Conservation (phyloP, 2,888 invertebrate species). For the Chalcosyrphus nemorum region DNA sequence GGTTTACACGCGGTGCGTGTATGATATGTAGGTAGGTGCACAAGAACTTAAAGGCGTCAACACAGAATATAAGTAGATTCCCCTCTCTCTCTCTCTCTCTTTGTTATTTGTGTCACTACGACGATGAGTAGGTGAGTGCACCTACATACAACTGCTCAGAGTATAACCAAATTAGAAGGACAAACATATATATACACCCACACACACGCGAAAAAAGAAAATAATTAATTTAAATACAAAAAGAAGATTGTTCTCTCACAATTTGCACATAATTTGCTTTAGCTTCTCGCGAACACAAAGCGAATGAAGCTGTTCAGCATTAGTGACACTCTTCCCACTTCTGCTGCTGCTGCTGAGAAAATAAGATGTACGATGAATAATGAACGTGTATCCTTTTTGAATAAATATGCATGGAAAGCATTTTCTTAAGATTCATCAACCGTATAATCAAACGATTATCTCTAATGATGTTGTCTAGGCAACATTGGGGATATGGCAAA, state of each 20-base stretch:
- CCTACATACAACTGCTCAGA: neutral
- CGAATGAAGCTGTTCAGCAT: neutral
- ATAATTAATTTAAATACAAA: constrained; percentile 55
- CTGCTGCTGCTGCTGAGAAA: neutral
- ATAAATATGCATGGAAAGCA: constrained; percentile 10
- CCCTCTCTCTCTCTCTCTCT: no score
- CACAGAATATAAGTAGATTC: neutral
- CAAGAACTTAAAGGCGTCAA: constrained; percentile 21
- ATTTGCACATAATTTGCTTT: constrained; percentile 40
- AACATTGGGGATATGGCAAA: neutral
- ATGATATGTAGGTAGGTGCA: neutral
- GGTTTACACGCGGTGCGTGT: constrained; percentile 7
- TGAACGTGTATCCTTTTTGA: constrained; percentile 7
- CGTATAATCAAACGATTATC: constrained; percentile 28
- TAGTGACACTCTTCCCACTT: neutral
- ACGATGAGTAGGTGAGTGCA: neutral
- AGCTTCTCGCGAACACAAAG: neutral
- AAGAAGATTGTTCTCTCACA: constrained; percentile 10
- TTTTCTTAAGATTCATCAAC: constrained; percentile 33
- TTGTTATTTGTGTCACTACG: neutral
- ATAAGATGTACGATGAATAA: neutral
- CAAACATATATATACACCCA: constrained; percentile 3
- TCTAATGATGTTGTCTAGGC: constrained; percentile 12
- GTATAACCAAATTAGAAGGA: constrained; percentile 27
- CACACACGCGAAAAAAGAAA: neutral